These are phyloP conservation scores for Molossus molossus DNA, from an alignment of 2,797 vertebrate genomes.

Conservation along the genomic window DNA sequence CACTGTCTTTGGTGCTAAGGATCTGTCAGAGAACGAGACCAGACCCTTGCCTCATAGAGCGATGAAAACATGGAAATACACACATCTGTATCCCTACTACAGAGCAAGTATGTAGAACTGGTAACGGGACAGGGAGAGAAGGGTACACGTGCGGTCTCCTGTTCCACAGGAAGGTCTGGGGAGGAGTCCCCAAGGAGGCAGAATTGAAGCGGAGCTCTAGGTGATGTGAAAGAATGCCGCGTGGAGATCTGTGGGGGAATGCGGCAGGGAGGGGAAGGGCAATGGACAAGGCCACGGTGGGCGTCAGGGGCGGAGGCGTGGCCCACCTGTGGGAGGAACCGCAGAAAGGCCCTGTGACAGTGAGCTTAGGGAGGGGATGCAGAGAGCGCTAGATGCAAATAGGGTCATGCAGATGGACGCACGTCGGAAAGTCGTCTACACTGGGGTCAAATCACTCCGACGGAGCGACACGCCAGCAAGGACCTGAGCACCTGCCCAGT, in stretches of 20 bases:
- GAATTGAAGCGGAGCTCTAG: background rate
- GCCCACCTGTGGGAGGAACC: background rate
- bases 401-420: background rate
- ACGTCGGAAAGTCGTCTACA: background rate
- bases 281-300: background rate
- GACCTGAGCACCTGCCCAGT: background rate
- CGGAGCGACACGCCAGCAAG: background rate
- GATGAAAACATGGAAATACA: background rate
- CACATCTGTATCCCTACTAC: background rate
- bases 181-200: background rate
- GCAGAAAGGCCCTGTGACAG: background rate
- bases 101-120: background rate
- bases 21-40: background rate
- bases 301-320: background rate
- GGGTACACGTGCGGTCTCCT: background rate
- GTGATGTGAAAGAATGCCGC: background rate
- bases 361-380: background rate
- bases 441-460: background rate
- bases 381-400: too few relatives aligned
- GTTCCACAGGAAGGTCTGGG: background rate
- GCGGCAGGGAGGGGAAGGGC: background rate
- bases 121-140: background rate
- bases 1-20: background rate
- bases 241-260: background rate
- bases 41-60: background rate